Conservation (phyloP, 2,113 vertebrate species). For the Machaerirhynchus nigripectus region DNA sequence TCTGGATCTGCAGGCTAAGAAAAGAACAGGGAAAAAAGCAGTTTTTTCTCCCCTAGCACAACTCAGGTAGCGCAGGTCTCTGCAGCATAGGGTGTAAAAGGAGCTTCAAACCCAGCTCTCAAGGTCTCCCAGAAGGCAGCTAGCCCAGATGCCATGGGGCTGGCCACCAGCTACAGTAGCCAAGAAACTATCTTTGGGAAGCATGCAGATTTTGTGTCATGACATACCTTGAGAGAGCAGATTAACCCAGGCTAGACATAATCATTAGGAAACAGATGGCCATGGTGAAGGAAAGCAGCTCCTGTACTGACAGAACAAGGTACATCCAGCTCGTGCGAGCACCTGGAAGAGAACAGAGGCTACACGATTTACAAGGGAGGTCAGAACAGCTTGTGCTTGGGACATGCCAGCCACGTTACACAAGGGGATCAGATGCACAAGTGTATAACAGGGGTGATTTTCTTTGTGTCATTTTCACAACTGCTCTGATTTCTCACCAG, state of each 20-base stretch:
- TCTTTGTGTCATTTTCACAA: background rate
- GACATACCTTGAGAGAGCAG: background rate
- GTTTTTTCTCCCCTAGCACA: background rate
- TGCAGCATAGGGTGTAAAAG: background rate
- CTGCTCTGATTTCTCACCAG: background rate
- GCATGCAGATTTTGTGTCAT: background rate
- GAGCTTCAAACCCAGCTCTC: background rate
- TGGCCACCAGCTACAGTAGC: background rate
- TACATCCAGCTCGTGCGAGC: background rate
- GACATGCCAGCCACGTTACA: background rate
- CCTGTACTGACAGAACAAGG: background rate
- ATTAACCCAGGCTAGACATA: background rate
- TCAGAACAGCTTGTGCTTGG: conserved; percentile 16
- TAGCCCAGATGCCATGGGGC: accelerated
- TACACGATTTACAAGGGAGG: background rate
- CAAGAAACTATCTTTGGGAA: background rate
- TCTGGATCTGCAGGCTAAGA: background rate
- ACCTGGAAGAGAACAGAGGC: conserved; percentile 3
- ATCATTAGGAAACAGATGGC: conserved; percentile 29
- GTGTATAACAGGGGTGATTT: background rate
- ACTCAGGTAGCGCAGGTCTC: background rate
- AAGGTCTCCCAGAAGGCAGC: background rate
- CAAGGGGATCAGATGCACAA: background rate
- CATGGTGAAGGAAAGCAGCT: background rate
- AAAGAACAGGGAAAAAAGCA: background rate